Evolutionary conservation across 2,888 invertebrate genomes (phyloP), one percentile per base, ranked within the genome.

Genomic region (Leistus spinibarbis): DNA sequence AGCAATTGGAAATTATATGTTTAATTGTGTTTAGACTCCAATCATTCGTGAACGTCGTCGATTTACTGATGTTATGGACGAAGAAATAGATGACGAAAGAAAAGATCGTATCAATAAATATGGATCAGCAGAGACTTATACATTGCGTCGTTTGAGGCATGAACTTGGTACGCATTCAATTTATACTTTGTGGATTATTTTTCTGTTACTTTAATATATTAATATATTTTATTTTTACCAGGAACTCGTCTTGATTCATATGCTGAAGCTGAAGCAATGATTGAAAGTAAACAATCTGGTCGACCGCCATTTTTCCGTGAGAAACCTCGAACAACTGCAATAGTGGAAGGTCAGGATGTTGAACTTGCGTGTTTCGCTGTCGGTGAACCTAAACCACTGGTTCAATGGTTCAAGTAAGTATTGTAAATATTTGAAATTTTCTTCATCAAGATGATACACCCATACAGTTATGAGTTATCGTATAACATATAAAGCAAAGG

Each of bases 61-160:
- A 78, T 97, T 97, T 86, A 96, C 95, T 1, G 97, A 97, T 84
- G 91, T 97, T 13, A 96, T 97, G 96, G 97, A 97, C 84, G 97
- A 97, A 83, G 96, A 97, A 86, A 96, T 97, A 77, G 95, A 95
- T 81, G 96, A 96, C 85, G 96, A 97, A 85, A 90, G 93, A 9
- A 93, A 91, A 82, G 91, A 91, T 56, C 88, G 95, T 73, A 95
- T 95, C 82, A 93, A 91, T 85, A 90, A 90, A 82, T 95, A 95
- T 82, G 93, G 92, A 70, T 84, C 88, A 16, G 86, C 89, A 20
- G 94, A 92, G 81, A 81, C 82, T 17, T 91, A 91, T 83, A 91
- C 92, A 54, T 90, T 94, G 79, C 89, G 95, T 75, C 89, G 96
- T 54, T 86, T 96, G 77, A 89, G 93, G 7, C 94, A 94, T 81